Percentiles rank a stretch among this genome's conserved stretches.
Evolutionary conservation across 2,113 vertebrate species (phyloP).

Genomic region (Solenodon paradoxus): DNA sequence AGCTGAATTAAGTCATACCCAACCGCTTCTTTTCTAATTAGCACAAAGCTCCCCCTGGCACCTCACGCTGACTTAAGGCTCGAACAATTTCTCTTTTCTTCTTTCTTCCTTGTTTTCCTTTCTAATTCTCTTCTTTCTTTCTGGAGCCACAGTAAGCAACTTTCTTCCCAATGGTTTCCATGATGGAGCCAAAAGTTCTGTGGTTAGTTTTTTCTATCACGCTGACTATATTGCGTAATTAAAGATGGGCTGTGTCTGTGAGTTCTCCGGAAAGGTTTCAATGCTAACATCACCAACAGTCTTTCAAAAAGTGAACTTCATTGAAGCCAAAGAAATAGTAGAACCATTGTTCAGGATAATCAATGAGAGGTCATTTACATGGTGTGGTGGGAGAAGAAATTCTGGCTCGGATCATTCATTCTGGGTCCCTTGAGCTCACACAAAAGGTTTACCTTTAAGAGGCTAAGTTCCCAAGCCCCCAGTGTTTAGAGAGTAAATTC

Average conservation of each 20-base stretch:
- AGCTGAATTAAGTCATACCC: conserved; percentile 34
- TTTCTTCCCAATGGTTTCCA: conserved; percentile 31
- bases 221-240: conserved; percentile 28
- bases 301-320: conserved; percentile 64
- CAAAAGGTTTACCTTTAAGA: conserved; percentile 66
- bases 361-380: conserved; percentile 64
- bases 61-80: conserved; percentile 11
- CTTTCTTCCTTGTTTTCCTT: background rate
- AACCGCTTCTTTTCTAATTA: conserved; percentile 16
- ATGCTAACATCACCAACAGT: background rate
- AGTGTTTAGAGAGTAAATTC: conserved; percentile 33
- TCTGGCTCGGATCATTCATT: conserved; percentile 35
- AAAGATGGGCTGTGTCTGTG: conserved; percentile 30
- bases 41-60: background rate
- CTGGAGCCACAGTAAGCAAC: background rate
- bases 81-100: background rate
- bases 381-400: conserved; percentile 41
- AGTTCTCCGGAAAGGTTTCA: conserved; percentile 40
- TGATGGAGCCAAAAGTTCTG: background rate
- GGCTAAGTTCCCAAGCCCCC: conserved; percentile 61
- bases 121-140: background rate
- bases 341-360: conserved; percentile 51
- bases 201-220: background rate
- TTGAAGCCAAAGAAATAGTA: conserved; percentile 60
- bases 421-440: conserved; percentile 24